Base-by-base conservation (phyloP, 2,113 vertebrate genomes). In the Marmota monax region DNA sequence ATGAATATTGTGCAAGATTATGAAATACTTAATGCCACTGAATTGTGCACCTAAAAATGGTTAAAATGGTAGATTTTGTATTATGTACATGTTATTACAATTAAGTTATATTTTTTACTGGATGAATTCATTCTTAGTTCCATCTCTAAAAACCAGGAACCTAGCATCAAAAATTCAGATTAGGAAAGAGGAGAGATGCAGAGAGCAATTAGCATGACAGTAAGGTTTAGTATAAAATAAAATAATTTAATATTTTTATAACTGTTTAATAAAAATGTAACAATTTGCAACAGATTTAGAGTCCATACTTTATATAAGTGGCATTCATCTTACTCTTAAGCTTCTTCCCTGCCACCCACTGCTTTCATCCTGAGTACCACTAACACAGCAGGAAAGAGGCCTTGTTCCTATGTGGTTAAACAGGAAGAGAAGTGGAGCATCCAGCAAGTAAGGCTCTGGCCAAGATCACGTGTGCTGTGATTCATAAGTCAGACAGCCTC, bases 171-270 rank as follows among this genome's bases (percentile, higher is more conserved):
- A 86, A 69, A n/a, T 58, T n/a, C 34, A 51, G 18, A 82, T 32
- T 12, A 63, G 45, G 29, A 63, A 63, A 78, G 45, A 58, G n/a
- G 67, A 86, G 1, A 79, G 42, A 78, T 45, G 11, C 14, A 45
- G 2, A 63, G 29, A 48, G 29, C 69, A 80, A 25, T 48, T 69
- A 32, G 37, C 67, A 8, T 69, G 25, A 83, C 10, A 22, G 25
- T 77, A 70, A 58, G 23, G 34, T 92, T 88, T 95, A 37, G 37
- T 69, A 14, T 88, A 76, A 95, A 48, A 67, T 58, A 69, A 39
- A 77, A 92, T 23, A 58, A 58, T 58, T 58, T 58, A 58, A 22
- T 22, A 58, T 58, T 58, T 22, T 58, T 20, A 58, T 58, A 58
- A 58, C 22, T 80, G 27, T 80, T 87, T 87, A 67, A 74, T 74